Percentiles rank a stretch among this genome's conserved stretches.
Conservation (phyloP, 2,797 vertebrate species). For the Simalia tracyae region DNA sequence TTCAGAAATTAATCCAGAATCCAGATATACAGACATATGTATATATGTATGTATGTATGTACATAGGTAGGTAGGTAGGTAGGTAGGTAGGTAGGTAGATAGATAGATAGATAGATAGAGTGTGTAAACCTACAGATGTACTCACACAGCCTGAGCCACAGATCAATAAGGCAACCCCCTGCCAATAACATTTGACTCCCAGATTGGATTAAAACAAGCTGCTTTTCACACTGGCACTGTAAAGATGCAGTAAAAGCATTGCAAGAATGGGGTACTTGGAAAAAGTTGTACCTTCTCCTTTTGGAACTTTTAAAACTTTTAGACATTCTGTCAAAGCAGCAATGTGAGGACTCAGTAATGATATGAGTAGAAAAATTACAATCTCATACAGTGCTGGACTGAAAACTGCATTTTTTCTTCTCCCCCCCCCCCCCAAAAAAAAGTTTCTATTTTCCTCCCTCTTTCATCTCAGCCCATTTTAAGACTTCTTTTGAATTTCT, state of each 20-base stretch:
- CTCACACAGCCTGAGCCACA: neutral
- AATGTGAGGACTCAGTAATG: neutral
- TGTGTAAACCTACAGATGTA: no score
- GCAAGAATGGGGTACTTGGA: neutral
- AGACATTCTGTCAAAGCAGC: no score
- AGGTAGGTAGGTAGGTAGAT: no score
- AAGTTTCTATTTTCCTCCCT: neutral
- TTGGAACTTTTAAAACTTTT: neutral
- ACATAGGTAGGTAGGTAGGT: no score
- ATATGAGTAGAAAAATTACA: neutral
- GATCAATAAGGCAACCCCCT: neutral
- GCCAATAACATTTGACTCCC: neutral
- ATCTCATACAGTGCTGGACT: neutral
- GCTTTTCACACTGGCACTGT: neutral
- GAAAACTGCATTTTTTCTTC: neutral
- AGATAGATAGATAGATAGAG: no score
- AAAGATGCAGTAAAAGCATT: neutral
- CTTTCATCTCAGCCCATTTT: neutral
- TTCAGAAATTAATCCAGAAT: neutral
- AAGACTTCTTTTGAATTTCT: neutral
- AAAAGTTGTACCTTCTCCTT: neutral
- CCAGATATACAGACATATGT: neutral
- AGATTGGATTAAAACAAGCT: neutral
- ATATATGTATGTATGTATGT: no score
- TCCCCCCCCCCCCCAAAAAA: neutral